Conservation (phyloP, 2,888 invertebrate species). For the Tenodera sinensis region DNA sequence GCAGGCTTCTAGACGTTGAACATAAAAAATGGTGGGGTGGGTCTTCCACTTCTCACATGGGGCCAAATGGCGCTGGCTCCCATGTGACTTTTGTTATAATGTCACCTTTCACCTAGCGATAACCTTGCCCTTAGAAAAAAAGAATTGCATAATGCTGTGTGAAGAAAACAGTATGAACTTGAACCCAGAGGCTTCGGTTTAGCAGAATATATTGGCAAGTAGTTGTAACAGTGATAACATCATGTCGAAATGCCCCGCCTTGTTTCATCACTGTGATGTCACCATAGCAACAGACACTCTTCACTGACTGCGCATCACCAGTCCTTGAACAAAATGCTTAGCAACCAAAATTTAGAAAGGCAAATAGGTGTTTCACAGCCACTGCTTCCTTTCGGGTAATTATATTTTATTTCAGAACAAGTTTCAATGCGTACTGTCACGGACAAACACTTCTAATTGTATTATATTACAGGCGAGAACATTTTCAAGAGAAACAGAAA, state of each 20-base stretch:
- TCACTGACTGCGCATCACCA: conserved; percentile 9
- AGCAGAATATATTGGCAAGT: not conserved
- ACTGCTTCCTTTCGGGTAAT: too few species aligned
- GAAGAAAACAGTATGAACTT: not conserved
- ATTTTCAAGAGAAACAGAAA: too few species aligned
- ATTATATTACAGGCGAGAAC: too few species aligned
- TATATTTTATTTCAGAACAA: too few species aligned
- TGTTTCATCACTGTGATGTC: not conserved
- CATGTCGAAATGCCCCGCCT: not conserved
- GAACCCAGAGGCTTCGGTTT: not conserved
- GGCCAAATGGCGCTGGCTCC: not conserved
- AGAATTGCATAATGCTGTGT: not conserved
- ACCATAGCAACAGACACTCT: not conserved
- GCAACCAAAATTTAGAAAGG: not conserved
- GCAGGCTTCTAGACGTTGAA: too few species aligned
- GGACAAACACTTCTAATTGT: too few species aligned
- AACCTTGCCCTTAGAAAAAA: not conserved
- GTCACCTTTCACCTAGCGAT: not conserved
- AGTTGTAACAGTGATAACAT: not conserved
- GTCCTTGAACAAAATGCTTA: conserved; percentile 29
- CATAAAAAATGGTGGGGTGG: too few species aligned
- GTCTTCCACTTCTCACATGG: not conserved
- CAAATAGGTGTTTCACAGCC: not conserved
- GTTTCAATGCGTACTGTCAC: too few species aligned
- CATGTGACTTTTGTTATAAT: not conserved